phyloP scores from a whole-genome alignment of 2,888 invertebrate genomes.

The Acleris sparsana region DNA sequence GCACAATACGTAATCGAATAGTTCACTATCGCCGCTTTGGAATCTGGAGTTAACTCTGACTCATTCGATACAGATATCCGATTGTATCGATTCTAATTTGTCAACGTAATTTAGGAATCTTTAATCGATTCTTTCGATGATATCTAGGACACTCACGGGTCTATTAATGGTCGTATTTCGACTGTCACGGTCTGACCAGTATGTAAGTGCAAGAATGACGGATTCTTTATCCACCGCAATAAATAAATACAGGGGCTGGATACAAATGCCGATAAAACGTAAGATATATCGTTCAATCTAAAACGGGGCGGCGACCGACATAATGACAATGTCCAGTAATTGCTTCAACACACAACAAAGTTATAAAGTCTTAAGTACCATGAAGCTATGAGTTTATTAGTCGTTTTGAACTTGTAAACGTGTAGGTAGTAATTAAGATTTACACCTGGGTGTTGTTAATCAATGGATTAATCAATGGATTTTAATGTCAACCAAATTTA shows the following conservation, averaged over 20 bases:
- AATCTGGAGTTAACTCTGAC: conserved; percentile 1
- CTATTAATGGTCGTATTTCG: no score
- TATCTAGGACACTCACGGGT: conserved; percentile 11
- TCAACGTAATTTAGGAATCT: conserved; percentile 25
- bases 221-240: no score
- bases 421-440: conserved; percentile 33
- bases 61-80: conserved; percentile 4
- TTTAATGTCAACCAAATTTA: conserved; percentile 36
- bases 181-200: no score
- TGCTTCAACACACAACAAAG: conserved; percentile 9
- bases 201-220: no score
- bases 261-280: conserved; percentile 32
- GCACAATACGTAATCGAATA: conserved; percentile 6
- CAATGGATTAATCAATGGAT: conserved; percentile 34
- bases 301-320: conserved; percentile 30
- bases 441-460: conserved; percentile 37
- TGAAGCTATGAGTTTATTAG: background rate
- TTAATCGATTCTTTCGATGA: conserved; percentile 25
- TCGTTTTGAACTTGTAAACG: conserved; percentile 11
- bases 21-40: background rate
- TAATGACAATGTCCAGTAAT: conserved; percentile 36
- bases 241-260: background rate
- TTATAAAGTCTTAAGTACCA: conserved; percentile 22
- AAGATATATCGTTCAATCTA: conserved; percentile 37
- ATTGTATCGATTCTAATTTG: conserved; percentile 28